phyloP scores from a whole-genome alignment of 1,140 invertebrate genomes.

The Aphelenchoides besseyi region DNA sequence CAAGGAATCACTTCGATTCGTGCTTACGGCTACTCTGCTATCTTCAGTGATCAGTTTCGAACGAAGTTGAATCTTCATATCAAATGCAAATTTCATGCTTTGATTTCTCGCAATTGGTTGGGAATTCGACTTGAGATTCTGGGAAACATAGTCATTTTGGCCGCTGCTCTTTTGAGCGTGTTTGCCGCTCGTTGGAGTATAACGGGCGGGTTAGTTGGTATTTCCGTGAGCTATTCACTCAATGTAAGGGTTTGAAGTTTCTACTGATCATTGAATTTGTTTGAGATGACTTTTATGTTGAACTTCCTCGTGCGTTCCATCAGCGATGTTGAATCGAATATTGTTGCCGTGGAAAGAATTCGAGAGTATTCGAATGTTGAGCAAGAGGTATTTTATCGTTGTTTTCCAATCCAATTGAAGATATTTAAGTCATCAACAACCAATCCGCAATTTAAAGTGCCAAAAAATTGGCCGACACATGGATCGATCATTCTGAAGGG shows the following conservation, averaged over 20 bases:
- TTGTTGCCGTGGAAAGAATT: conserved; percentile 70
- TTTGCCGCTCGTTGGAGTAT: conserved; percentile 69
- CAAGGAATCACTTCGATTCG: conserved; percentile 63
- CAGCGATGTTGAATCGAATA: conserved; percentile 70
- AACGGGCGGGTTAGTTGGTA: conserved; percentile 75
- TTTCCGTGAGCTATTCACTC: conserved; percentile 72
- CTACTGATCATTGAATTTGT: background rate
- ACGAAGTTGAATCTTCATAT: conserved; percentile 10
- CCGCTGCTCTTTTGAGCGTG: conserved; percentile 81
- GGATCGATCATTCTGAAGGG: conserved; percentile 64
- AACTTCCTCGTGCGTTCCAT: conserved; percentile 70
- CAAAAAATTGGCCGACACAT: conserved; percentile 62
- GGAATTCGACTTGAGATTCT: conserved; percentile 84
- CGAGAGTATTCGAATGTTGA: conserved; percentile 68
- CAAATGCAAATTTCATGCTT: conserved; percentile 18
- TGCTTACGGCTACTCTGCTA: conserved; percentile 53
- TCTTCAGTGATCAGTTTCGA: conserved; percentile 1
- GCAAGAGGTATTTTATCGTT: conserved; percentile 55
- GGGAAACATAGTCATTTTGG: conserved; percentile 84
- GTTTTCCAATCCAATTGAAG: conserved; percentile 55
- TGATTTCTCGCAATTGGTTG: conserved; percentile 72
- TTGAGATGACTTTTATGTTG: conserved; percentile 66
- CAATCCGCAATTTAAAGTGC: background rate
- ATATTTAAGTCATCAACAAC: conserved; percentile 52
- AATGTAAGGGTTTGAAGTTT: background rate